Evolutionary conservation across 92 coral and sea anemone genomes (phyloP).

Genomic region (Hydrozoanthus gracilis): DNA sequence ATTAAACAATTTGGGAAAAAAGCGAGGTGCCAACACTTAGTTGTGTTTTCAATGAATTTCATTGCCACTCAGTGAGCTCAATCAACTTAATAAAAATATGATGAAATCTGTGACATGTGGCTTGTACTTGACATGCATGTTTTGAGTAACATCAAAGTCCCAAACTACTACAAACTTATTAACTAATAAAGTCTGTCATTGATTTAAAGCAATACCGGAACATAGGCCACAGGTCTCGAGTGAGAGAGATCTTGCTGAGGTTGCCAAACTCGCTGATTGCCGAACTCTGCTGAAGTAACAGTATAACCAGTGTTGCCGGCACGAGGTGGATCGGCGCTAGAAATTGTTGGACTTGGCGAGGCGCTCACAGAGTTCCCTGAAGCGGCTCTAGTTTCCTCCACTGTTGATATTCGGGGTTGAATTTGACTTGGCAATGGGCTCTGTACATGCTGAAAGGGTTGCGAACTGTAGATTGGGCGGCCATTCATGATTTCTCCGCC

Average conservation of each 20-base stretch:
- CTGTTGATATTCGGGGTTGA: conserved; percentile 86
- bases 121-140: conserved; percentile 41
- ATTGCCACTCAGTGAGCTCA: conserved; percentile 35
- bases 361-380: conserved; percentile 77
- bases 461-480: conserved; percentile 90
- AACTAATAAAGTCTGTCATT: conserved; percentile 74
- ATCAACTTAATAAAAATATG: conserved; percentile 29
- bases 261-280: conserved; percentile 96
- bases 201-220: conserved; percentile 95
- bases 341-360: conserved; percentile 85
- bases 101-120: conserved; percentile 41
- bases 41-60: conserved; percentile 37
- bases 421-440: conserved; percentile 84
- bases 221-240: conserved; percentile 94
- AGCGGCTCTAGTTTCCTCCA: conserved; percentile 86
- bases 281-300: conserved; percentile 78
- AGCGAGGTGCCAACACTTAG: conserved; percentile 25
- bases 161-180: conserved; percentile 57
- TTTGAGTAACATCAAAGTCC: conserved; percentile 40
- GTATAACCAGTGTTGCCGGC: conserved; percentile 73
- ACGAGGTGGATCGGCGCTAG: conserved; percentile 80
- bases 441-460: conserved; percentile 69
- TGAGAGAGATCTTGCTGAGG: conserved; percentile 92
- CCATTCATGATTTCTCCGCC: conserved; percentile 90
- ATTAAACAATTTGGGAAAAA: conserved; percentile 33